Base-by-base conservation (phyloP, 2,888 invertebrate genomes). In the Ectemnius continuus region DNA sequence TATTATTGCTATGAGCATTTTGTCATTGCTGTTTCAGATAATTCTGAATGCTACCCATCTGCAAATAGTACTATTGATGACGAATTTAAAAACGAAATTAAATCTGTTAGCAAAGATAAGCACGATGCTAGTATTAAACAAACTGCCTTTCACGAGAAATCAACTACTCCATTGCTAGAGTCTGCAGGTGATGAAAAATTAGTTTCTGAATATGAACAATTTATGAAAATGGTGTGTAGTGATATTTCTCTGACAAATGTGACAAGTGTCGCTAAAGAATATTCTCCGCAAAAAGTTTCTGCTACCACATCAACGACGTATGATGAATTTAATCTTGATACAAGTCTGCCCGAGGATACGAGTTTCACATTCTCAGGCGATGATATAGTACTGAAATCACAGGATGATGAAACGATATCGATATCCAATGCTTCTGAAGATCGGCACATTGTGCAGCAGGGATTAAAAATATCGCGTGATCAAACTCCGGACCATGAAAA, bases 121-220 rank as follows among this genome's bases (percentile, higher is more conserved):
- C 52, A 73, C n/a, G 57, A 69, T 13, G 57, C 70, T 6, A 60
- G 4, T 47, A 46, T 52, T 13, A 13, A 52, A 52, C 14, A 16
- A 14, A 11, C 16, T 16, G 16, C 6, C 52, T 20, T 66, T 73
- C 26, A 67, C 62, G 6, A 67, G 76, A 66, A 36, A 69, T 61
- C 79, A 14, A 18, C 59, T 1, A 75, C 80, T 6, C 61, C 70
- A 13, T 67, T 64, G 5, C 58, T 77, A 8, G 67, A 69, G 0
- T 62, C 84, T 13, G 68, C 83, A 1, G 85, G 86, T 11, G 86
- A 88, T 26, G 89, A 90, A 56, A 91, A 91, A 73, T 85, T 92
- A 45, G 91, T 88, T 0, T 91, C 91, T 2, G 93, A 93, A 81
- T 93, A 93, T 76, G 93, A 93, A 82, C 92, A 93, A 81, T 94